Base-by-base conservation (phyloP, 1,140 invertebrate genomes). In the Lasioglossum albipes region DNA sequence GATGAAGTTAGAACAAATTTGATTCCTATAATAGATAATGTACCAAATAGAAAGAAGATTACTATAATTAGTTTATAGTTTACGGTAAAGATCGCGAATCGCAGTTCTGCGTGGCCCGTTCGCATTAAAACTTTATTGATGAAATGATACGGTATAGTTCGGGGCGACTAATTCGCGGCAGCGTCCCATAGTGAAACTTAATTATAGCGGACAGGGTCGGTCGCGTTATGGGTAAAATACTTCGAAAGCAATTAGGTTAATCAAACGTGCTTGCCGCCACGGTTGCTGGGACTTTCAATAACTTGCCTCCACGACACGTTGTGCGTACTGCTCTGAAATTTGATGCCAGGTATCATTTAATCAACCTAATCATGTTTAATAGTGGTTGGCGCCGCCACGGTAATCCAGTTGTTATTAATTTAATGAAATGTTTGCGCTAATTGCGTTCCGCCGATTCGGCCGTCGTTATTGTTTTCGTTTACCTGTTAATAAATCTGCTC, bases 381-480 rank as follows among this genome's bases (percentile, higher is more conserved):
- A 45, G 42, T 67, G 20, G n/a, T 45, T 45, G 13, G 13, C 16
- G n/a, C 36, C 22, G 20, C n/a, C 65, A 20, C 16, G 7, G 65
- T 67, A 22, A 45, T 45, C 42, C 65, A 6, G n/a, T 67, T 67
- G n/a, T 67, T 67, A 45, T 45, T 67, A 67, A 67, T 67, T 67
- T 67, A 67, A 67, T 45, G 41, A 41, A 45, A 67, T n/a, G 36
- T 5, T 67, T 22, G 41, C 42, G 41, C 20, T 67, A 67, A 67
- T 45, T 67, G 65, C 41, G 18, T 67, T 22, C 41, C 20, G 3
- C 4, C 41, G 20, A 20, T 45, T 9, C 7, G 2, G 18, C 0
- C 9, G 20, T 45, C 20, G 65, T 67, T 45, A 41, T 65, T 65
- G 41, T 67, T 67, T 67, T 42, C 64, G 20, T 42, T 42, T n/a